phyloP scores from a whole-genome alignment of 92 coral and sea anemone species.

The Porites cylindrica region DNA sequence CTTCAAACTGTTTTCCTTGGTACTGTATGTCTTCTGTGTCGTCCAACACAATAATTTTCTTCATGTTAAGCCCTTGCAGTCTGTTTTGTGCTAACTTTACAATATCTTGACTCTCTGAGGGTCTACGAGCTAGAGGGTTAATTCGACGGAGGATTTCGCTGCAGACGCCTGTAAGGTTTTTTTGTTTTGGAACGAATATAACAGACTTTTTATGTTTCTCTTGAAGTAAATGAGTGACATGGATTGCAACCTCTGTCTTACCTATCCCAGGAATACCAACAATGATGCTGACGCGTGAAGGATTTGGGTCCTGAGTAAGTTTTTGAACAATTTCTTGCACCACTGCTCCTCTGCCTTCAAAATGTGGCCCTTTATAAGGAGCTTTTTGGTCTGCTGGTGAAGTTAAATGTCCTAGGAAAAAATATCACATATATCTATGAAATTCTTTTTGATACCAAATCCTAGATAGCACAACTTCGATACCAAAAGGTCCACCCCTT shows the following conservation, averaged over 20 bases:
- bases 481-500: too few relatives aligned
- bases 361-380: not conserved
- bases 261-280: conserved; percentile 69
- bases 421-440: too few relatives aligned
- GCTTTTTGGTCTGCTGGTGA: not conserved
- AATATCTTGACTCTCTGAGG: conserved; percentile 34
- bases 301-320: not conserved
- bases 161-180: conserved; percentile 27
- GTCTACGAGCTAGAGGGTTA: conserved; percentile 1
- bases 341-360: conserved; percentile 17
- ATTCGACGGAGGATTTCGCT: conserved; percentile 40
- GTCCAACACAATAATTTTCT: conserved; percentile 60
- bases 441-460: too few relatives aligned
- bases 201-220: not conserved
- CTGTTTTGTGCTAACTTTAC: conserved; percentile 27
- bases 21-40: conserved; percentile 63
- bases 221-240: conserved; percentile 34
- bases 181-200: conserved; percentile 31
- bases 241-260: conserved; percentile 53
- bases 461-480: too few relatives aligned
- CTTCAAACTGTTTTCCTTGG: conserved; percentile 23
- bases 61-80: not conserved
- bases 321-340: not conserved
- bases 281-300: conserved; percentile 21
- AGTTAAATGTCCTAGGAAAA: not conserved